Evolutionary conservation across 2,888 invertebrate genomes (phyloP), one percentile per base, ranked within the genome.

Genomic region (Metopia argyrocephala): DNA sequence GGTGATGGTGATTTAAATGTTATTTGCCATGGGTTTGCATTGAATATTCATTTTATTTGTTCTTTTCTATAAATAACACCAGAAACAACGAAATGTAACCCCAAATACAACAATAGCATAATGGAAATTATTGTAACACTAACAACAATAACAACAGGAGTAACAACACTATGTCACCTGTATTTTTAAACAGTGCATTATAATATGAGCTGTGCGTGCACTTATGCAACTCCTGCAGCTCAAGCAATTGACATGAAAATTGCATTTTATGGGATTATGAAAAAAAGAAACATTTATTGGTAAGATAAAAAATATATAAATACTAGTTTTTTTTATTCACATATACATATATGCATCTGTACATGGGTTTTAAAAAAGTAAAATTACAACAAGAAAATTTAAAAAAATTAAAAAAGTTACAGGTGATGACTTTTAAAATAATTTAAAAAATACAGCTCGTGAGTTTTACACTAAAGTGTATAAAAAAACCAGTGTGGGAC

Each of bases 181-280:
- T 20, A 5, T 48, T 15, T 15, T 46, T 62, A 6, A 18, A 59
- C n/a, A 65, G 68, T 48, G n/a, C n/a, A n/a, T n/a, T 69, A 76
- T 81, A 69, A 81, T 27, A 23, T 21, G 73, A 65, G 21, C 48
- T 86, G 87, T 86, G 86, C 87, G 87, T 87, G 87, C 87, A 87
- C 82, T 87, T 86, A 82, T 85, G 85, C 87, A 87, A 86, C 85
- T 87, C 84, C 84, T 83, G 76, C 85, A 85, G 87, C 87, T 87
- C 87, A 87, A 84, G 84, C 86, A 84, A 85, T 86, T 86, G 87
- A 85, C 88, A 87, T 88, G 88, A 87, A 87, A 87, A 87, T 84
- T 87, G 87, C 87, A 76, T 87, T 87, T 87, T 85, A 87, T 84
- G 85, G 86, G 85, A 88, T 87, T 87, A 87, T 87, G n/a, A n/a